Percentiles rank a stretch among this genome's conserved stretches.
phyloP scores from a whole-genome alignment of 2,113 vertebrate genomes.

The Callipepla squamata region DNA sequence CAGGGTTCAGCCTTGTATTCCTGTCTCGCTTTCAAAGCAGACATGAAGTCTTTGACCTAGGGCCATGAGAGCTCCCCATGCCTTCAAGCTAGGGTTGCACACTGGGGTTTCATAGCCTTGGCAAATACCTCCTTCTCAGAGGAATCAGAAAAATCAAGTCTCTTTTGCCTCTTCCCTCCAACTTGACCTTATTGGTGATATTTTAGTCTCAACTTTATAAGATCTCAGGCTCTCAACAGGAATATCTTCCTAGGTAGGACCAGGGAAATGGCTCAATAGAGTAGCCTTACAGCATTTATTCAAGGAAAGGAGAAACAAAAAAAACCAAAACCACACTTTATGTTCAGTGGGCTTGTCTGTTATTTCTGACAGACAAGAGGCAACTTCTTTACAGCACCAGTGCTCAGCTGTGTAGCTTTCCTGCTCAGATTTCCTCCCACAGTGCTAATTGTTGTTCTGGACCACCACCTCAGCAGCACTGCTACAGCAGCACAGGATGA shows the following conservation, averaged over 20 bases:
- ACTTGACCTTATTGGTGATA: rapidly evolving
- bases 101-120: rapidly evolving
- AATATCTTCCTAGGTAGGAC: background rate
- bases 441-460: background rate
- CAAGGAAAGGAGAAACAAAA: background rate
- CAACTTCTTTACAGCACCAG: background rate
- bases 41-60: rapidly evolving
- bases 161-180: background rate
- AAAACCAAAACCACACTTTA: background rate
- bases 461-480: background rate
- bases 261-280: background rate
- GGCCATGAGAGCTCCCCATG: rapidly evolving
- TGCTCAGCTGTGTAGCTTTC: background rate
- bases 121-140: background rate
- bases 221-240: background rate
- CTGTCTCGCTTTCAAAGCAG: background rate
- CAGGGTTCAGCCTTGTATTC: background rate
- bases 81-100: background rate
- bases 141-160: background rate
- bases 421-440: background rate
- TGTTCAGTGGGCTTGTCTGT: background rate
- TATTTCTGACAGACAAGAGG: background rate
- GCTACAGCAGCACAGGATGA: background rate
- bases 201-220: background rate
- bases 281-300: background rate